Conservation (phyloP, 2,888 invertebrate species). For the Rosalia funebris region DNA sequence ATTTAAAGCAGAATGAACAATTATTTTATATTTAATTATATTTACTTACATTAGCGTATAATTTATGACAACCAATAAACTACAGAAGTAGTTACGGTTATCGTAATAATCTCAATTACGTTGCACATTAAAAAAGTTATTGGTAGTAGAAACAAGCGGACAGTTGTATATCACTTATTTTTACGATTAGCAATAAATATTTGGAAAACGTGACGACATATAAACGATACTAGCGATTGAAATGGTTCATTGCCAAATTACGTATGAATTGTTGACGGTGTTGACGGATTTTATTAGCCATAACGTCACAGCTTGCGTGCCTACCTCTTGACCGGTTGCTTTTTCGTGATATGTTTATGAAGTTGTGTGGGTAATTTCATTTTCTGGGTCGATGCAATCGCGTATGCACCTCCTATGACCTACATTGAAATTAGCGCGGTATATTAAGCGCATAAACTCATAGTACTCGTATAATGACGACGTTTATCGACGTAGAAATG, state of each 20-base stretch:
- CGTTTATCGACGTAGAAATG: too few species aligned
- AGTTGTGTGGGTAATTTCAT: conserved; percentile 34
- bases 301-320: conserved; percentile 36
- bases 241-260: conserved; percentile 46
- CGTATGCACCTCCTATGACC: conserved; percentile 11
- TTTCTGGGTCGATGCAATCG: conserved; percentile 32
- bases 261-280: conserved; percentile 38
- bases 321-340: conserved; percentile 36
- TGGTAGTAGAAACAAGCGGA: conserved; percentile 15
- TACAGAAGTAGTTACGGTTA: conserved; percentile 23
- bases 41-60: conserved; percentile 16
- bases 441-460: neutral
- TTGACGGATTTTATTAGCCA: conserved; percentile 40
- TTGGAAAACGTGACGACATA: conserved; percentile 30
- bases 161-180: conserved; percentile 26
- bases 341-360: conserved; percentile 36
- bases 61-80: conserved; percentile 25
- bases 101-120: conserved; percentile 23
- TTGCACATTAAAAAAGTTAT: conserved; percentile 17
- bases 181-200: conserved; percentile 32
- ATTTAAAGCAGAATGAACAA: conserved; percentile 10
- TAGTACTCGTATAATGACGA: too few species aligned
- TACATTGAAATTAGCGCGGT: conserved; percentile 3
- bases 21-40: conserved; percentile 25
- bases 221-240: conserved; percentile 31